These are phyloP conservation scores for Cyanistes caeruleus DNA, from an alignment of 2,113 vertebrate genomes.

Conservation along the genomic window DNA sequence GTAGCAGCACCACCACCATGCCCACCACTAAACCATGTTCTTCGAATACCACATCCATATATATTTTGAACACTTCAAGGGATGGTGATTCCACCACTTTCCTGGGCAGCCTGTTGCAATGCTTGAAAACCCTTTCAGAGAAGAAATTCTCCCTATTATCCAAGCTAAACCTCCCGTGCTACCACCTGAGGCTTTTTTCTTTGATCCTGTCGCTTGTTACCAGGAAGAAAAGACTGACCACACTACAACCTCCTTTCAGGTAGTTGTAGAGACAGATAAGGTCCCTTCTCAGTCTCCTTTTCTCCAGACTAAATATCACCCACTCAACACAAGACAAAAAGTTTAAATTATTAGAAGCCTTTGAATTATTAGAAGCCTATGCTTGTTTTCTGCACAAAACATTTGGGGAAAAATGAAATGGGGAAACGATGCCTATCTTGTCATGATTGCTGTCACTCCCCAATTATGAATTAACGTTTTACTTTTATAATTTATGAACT, in stretches of 20 bases:
- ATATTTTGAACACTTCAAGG: rapidly evolving
- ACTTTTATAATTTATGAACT: constrained; percentile 60
- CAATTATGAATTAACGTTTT: constrained; percentile 56
- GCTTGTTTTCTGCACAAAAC: not conserved
- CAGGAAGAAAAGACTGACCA: not conserved
- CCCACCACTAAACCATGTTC: not conserved
- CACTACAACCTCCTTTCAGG: not conserved
- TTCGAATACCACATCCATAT: not conserved
- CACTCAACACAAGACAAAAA: not conserved
- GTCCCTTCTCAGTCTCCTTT: not conserved
- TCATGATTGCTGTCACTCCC: not conserved
- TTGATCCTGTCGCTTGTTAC: not conserved
- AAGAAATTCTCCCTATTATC: not conserved
- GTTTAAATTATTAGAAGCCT: not conserved
- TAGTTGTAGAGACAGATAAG: not conserved
- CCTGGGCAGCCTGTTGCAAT: not conserved
- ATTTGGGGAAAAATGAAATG: not conserved
- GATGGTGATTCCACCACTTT: not conserved
- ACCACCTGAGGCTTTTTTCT: not conserved
- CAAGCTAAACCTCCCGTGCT: not conserved
- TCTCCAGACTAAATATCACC: not conserved
- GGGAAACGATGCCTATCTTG: not conserved
- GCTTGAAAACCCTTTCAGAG: not conserved
- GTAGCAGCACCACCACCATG: not conserved
- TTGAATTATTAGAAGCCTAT: not conserved